phyloP scores from a whole-genome alignment of 2,113 vertebrate genomes.

The Pitta sordida region DNA sequence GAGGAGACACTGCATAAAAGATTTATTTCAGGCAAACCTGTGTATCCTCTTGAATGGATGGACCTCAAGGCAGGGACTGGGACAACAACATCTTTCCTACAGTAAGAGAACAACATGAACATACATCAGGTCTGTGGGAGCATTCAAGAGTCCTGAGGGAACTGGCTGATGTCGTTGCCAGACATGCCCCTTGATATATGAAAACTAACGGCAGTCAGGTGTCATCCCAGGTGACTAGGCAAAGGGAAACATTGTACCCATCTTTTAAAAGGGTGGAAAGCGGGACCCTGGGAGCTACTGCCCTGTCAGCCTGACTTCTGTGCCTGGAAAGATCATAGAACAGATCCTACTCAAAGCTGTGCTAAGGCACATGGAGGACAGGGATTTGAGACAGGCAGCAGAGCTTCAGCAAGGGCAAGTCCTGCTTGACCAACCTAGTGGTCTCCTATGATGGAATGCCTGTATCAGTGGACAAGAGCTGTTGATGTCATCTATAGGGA shows the following conservation, averaged over 20 bases:
- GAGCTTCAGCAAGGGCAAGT: neutral
- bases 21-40: neutral
- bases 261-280: neutral
- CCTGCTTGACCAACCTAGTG: neutral
- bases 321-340: neutral
- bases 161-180: neutral
- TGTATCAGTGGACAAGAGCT: neutral
- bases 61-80: neutral
- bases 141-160: neutral
- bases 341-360: neutral
- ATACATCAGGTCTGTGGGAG: neutral
- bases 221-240: neutral
- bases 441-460: neutral
- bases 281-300: fast-evolving
- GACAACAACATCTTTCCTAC: neutral
- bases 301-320: neutral
- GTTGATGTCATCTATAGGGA: fast-evolving
- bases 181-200: neutral
- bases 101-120: neutral
- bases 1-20: neutral
- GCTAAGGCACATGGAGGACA: neutral
- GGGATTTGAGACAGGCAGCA: neutral
- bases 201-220: neutral
- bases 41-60: fast-evolving
- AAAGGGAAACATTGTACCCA: neutral